These are phyloP conservation scores for Xiphydria camelus DNA, from an alignment of 2,888 invertebrate genomes.

Conservation along the genomic window DNA sequence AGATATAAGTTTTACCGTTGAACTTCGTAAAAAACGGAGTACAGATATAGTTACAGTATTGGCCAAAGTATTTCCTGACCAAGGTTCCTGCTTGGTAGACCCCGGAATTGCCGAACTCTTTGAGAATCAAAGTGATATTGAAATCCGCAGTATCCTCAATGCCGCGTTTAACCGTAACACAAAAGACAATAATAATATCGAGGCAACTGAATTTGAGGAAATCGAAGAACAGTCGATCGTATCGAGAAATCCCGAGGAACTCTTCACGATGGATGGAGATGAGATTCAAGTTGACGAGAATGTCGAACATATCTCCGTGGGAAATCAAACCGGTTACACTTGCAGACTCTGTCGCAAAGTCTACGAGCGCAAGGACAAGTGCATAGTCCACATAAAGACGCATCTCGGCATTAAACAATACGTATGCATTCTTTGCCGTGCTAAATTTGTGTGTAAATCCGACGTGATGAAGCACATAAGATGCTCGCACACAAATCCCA, in stretches of 20 bases:
- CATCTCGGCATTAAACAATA: conserved; percentile 55
- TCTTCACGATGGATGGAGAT: conserved; percentile 51
- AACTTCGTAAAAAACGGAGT: conserved; percentile 45
- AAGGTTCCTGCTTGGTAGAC: conserved; percentile 52
- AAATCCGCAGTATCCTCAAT: conserved; percentile 48
- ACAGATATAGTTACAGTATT: conserved; percentile 37
- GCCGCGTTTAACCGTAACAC: conserved; percentile 36
- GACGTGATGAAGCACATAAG: conserved; percentile 56
- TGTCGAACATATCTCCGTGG: conserved; percentile 44
- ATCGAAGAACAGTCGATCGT: conserved; percentile 42
- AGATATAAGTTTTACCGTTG: conserved; percentile 54
- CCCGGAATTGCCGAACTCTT: conserved; percentile 45
- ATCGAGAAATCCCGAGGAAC: conserved; percentile 48
- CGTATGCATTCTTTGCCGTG: conserved; percentile 51
- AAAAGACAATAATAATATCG: conserved; percentile 28
- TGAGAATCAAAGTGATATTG: conserved; percentile 44
- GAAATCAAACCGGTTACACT: conserved; percentile 47
- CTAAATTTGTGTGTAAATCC: conserved; percentile 55
- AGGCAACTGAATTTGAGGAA: conserved; percentile 36
- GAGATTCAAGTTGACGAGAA: conserved; percentile 55
- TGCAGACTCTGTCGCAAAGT: conserved; percentile 52
- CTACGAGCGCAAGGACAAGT: conserved; percentile 54
- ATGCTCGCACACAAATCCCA: conserved; percentile 55
- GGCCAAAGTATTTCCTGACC: conserved; percentile 54
- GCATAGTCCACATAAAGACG: conserved; percentile 54